Evolutionary conservation across 2,888 invertebrate genomes (phyloP).

Genomic region (Stenchaetothrips biformis): DNA sequence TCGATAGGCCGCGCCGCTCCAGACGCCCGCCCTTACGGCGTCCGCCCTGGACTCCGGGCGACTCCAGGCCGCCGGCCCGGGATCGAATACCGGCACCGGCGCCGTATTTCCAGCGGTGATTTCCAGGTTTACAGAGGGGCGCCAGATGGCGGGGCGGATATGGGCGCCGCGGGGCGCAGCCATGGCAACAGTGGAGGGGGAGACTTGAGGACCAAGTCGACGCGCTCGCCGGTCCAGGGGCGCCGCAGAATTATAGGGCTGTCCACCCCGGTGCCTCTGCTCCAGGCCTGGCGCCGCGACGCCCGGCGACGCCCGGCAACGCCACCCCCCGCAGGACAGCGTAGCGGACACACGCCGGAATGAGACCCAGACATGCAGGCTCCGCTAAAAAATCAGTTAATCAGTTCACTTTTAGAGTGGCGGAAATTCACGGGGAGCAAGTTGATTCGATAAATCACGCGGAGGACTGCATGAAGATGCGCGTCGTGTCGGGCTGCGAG

Average conservation of each 20-base stretch:
- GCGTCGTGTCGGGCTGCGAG: too few species aligned
- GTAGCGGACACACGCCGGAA: too few species aligned
- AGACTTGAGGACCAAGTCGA: neutral
- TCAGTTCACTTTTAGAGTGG: too few species aligned
- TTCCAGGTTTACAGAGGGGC: neutral
- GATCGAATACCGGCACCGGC: neutral
- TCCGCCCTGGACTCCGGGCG: neutral
- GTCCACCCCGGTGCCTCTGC: neutral
- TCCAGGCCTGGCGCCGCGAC: neutral
- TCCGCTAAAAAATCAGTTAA: too few species aligned
- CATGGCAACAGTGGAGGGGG: neutral
- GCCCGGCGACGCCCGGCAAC: neutral
- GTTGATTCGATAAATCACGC: too few species aligned
- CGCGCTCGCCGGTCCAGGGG: neutral
- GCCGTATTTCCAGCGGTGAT: neutral
- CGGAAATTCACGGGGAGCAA: too few species aligned
- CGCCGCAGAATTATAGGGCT: too few species aligned
- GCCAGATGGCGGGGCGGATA: neutral
- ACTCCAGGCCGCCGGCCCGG: neutral
- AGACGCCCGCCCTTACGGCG: neutral
- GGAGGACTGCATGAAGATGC: too few species aligned
- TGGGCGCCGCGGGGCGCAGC: neutral
- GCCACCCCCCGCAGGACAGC: neutral
- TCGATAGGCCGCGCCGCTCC: too few species aligned
- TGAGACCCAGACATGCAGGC: too few species aligned